phyloP scores from a whole-genome alignment of 1,140 invertebrate genomes.

The Drosophila nigromelanica region DNA sequence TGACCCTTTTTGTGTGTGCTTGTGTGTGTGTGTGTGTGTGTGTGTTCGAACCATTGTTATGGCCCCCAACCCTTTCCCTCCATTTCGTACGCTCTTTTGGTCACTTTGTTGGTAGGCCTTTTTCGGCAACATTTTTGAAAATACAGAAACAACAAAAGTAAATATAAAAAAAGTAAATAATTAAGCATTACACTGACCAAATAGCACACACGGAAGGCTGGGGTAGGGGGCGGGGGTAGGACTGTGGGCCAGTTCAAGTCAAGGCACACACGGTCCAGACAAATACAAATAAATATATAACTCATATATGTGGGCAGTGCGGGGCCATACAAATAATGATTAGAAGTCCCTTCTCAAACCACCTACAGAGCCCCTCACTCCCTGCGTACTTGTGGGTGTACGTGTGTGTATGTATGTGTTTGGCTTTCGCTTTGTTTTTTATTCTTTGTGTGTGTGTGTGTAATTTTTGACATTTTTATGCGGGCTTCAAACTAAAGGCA shows the following conservation, averaged over 20 bases:
- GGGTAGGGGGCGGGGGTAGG: no score
- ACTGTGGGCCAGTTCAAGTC: conserved; percentile 24
- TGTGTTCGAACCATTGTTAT: conserved; percentile 59
- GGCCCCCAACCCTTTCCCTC: not conserved
- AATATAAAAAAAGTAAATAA: conserved; percentile 68
- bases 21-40: conserved; percentile 40
- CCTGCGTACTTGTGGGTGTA: not conserved
- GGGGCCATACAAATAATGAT: conserved; percentile 77
- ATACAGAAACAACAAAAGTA: conserved; percentile 27
- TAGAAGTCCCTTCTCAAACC: conserved; percentile 61
- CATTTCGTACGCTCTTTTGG: conserved; percentile 48
- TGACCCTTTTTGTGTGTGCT: conserved; percentile 71
- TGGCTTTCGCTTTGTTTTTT: conserved; percentile 53
- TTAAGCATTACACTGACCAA: conserved; percentile 83
- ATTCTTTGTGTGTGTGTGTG: conserved; percentile 47
- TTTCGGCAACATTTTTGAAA: conserved; percentile 43
- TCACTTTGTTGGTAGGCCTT: conserved; percentile 76
- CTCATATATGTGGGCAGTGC: conserved; percentile 74
- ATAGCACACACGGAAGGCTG: conserved; percentile 47
- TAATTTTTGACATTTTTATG: conserved; percentile 83
- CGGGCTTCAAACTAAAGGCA: conserved; percentile 65
- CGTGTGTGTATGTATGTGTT: conserved; percentile 26
- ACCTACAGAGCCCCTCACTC: not conserved
- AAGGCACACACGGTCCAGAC: conserved; percentile 56
- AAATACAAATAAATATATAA: conserved; percentile 80